Percentiles rank a stretch among this genome's conserved stretches.
Evolutionary conservation across 37 sponge, comb jelly and placozoan genomes (phyloP).

Genomic region (Cliona cf. orientalis): DNA sequence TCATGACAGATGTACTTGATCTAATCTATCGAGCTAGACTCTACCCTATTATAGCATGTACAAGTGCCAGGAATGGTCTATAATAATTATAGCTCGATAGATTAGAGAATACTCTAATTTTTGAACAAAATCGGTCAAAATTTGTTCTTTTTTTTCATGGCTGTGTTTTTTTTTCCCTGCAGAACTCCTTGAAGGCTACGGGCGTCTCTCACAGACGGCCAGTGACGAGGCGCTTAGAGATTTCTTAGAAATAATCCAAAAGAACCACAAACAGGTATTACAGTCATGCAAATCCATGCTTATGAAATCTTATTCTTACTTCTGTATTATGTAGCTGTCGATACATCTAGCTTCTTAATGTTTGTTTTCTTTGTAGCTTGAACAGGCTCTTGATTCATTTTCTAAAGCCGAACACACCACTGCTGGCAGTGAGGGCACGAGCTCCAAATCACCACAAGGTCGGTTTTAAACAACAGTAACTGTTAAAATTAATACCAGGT

Average conservation of each 20-base stretch:
- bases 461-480: too few relatives aligned
- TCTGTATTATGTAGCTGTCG: too few relatives aligned
- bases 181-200: slow-evolving; percentile 38
- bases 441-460: too few relatives aligned
- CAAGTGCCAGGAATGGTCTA: background rate
- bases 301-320: too few relatives aligned
- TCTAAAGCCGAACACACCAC: background rate
- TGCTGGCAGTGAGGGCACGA: too few relatives aligned
- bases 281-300: too few relatives aligned
- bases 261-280: slow-evolving; percentile 12
- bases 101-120: too few relatives aligned
- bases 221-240: slow-evolving; percentile 39
- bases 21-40: background rate
- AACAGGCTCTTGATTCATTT: background rate
- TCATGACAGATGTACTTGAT: background rate
- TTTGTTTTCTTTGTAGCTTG: background rate
- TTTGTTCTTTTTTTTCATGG: background rate
- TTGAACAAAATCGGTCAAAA: too few relatives aligned
- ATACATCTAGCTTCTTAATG: background rate
- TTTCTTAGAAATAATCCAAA: slow-evolving; percentile 27
- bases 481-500: too few relatives aligned
- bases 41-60: background rate
- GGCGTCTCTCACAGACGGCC: slow-evolving; percentile 23
- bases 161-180: background rate
- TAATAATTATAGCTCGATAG: background rate